These are phyloP conservation scores for Gorsachius goisagi DNA, from an alignment of 2,113 vertebrate species.

Conservation along the genomic window DNA sequence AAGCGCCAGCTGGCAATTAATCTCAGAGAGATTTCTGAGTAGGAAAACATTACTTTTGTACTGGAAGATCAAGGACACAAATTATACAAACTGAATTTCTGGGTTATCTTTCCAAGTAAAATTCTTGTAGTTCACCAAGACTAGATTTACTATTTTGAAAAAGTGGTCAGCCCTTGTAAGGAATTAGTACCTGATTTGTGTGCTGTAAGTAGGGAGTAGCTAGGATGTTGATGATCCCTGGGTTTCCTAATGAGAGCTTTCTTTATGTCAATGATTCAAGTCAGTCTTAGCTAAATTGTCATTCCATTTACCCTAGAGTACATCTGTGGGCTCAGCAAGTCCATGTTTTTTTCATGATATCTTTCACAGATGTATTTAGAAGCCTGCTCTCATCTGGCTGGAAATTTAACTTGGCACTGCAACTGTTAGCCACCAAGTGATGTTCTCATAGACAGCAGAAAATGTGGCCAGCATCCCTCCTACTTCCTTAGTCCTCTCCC, in stretches of 20 bases:
- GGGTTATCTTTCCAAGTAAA: background rate
- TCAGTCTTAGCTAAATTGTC: background rate
- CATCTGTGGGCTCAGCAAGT: background rate
- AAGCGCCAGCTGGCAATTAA: background rate
- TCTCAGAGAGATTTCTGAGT: background rate
- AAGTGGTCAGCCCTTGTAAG: background rate
- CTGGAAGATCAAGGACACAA: background rate
- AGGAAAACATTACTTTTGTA: background rate
- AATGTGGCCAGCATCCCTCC: background rate
- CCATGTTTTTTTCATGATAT: slow-evolving; percentile 31
- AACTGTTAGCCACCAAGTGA: background rate
- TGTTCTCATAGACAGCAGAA: background rate
- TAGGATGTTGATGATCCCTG: background rate
- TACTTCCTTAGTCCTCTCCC: background rate
- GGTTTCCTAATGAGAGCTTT: background rate
- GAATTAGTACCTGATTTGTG: background rate
- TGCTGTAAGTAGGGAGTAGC: background rate
- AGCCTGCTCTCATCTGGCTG: slow-evolving; percentile 9
- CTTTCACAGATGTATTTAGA: slow-evolving; percentile 33
- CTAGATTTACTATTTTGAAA: background rate
- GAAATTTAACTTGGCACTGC: background rate
- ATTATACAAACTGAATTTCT: background rate
- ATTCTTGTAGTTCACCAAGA: background rate
- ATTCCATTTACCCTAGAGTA: background rate
- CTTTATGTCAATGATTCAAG: background rate